Evolutionary conservation across 2,888 invertebrate genomes (phyloP), one percentile per base, ranked within the genome.

Genomic region (Heliconius aoede): DNA sequence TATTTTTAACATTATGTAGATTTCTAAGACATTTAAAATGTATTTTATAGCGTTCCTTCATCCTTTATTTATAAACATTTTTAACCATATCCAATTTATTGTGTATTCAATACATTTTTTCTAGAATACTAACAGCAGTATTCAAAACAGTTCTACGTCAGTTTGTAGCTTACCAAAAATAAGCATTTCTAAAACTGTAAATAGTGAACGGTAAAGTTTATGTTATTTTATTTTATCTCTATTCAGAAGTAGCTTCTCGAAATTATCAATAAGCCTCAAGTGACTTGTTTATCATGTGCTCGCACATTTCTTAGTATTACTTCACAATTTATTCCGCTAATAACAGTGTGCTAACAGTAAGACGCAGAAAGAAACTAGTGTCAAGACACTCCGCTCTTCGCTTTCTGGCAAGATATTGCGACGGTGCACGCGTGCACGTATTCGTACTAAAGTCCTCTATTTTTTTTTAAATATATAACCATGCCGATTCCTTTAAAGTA

Each of bases 191-290:
- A 7, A 46, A 46, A 46, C 18, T 46, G 18, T 46, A 1, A 18
- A 46, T 7, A 18, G 46, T 46, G 46, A 46, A 46, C 9, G 8
- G 32, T 32, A 46, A 36, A 5, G 4, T 4, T 40, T 4, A 5
- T 18, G 5, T 46, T 18, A 5, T 46, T 46, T 2, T 40, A 21
- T 46, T 46, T 46, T 46, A 21, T 46, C 11, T 32, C 32, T 64
- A 24, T n/a, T 64, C 11, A 32, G 64, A 36, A 32, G 36, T 40
- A 40, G 65, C 65, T 65, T 65, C 65, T 65, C 15, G 24, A 65
- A 24, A 40, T 40, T 36, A 36, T 65, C 65, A 65, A 65, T 24
- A 64, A 64, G 11, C n/a, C 13, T 64, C 24, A 65, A 65, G 36
- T 40, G 65, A 36, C 40, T 65, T 65, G 40, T 65, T 65, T 65